Evolutionary conservation across 2,888 invertebrate genomes (phyloP), one percentile per base, ranked within the genome.

Genomic region (Taenaris catops): DNA sequence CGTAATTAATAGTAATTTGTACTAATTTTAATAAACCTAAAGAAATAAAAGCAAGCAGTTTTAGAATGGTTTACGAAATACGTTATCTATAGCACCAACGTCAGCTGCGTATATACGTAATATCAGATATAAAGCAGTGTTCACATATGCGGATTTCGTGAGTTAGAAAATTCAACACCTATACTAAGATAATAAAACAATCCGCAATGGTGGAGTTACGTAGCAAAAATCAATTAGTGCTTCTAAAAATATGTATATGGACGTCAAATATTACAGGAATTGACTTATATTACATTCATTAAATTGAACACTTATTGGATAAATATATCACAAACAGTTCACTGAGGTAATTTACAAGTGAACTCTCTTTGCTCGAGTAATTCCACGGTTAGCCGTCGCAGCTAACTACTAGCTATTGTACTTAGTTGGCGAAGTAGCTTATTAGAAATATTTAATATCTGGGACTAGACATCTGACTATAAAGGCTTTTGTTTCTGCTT

Each of bases 251-350:
- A 51, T 44, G 47, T 50, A 55, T 55, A 65, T 72, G 74, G 76
- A 80, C 78, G 75, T 64, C 70, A 74, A 78, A 64, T 63, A 66
- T 69, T 74, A 73, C 62, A 66, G 61, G 64, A 81, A 79, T 79
- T 81, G 73, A 83, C 81, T 72, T 76, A 76, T 49, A 56, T 60
- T 64, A 69, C 73, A 72, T 60, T 59, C 72, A 71, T 62, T 76
- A 73, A 66, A 70, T 69, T 83, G 84, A 84, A 86, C 84, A 86
- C 84, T 81, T 84, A 86, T 67, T 68, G 83, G 83, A 83, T 84
- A 84, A 74, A 76, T 71, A 79, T 83, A 84, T 83, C 81, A 84
- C 83, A 84, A 74, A 75, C 63, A 76, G 73, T 75, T 70, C 78
- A 74, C 74, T 80, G 84, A 84, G 83, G 83, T 84, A 79, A 73